Percentiles rank a stretch among this genome's conserved stretches.
Conservation (phyloP, 2,797 vertebrate species). For the Phoeniculus purpureus region DNA sequence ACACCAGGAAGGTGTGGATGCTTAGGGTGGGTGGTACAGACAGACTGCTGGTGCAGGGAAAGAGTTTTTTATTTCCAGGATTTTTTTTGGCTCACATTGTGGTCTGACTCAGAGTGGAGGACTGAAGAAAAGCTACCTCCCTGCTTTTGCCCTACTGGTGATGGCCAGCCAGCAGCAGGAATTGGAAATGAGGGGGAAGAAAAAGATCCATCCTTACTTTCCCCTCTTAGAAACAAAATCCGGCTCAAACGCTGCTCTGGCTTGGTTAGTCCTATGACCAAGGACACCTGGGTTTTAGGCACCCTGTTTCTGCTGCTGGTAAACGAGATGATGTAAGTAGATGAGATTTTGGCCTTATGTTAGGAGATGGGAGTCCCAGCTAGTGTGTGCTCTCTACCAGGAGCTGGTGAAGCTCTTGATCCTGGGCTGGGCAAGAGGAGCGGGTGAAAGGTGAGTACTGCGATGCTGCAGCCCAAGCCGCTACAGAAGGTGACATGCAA, state of each 20-base stretch:
- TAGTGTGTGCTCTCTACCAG: not conserved
- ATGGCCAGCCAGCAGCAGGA: not conserved
- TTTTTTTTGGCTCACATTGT: not conserved
- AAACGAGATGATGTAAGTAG: not conserved
- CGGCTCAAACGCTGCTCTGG: not conserved
- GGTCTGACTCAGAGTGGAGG: not conserved
- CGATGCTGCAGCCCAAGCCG: rapidly evolving
- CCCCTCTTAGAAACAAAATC: not conserved
- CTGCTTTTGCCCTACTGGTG: not conserved
- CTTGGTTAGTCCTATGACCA: not conserved
- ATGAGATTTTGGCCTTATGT: not conserved
- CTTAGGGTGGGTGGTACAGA: rapidly evolving
- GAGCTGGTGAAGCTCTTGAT: not conserved
- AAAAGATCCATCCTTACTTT: not conserved
- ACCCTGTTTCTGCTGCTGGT: not conserved
- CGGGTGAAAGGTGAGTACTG: rapidly evolving
- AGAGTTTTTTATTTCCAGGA: not conserved
- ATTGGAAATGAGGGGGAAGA: not conserved
- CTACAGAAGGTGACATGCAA: rapidly evolving
- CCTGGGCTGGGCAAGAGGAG: not conserved
- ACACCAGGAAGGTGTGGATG: not conserved
- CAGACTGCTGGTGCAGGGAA: not conserved
- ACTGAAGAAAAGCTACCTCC: not conserved
- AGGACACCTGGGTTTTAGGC: not conserved
- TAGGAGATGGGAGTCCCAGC: not conserved